Base-by-base conservation (phyloP, 2,888 invertebrate genomes). In the Cheiracanthium punctorium region DNA sequence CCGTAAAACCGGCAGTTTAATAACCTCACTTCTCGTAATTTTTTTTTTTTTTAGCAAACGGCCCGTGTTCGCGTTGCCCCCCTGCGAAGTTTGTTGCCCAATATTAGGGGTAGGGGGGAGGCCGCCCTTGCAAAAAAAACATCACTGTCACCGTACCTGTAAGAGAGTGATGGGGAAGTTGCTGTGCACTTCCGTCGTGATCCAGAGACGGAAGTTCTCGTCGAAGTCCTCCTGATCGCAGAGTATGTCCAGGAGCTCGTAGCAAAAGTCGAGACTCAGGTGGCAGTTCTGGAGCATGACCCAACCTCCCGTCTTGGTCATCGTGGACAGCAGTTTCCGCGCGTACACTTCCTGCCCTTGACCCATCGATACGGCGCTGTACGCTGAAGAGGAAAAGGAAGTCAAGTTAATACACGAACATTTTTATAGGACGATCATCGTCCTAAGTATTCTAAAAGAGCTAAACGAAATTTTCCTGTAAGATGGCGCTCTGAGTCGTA, bases 281-380 rank as follows among this genome's bases (percentile, higher is more conserved):
- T 98, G 98, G 90, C 98, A 97, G 91, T 98, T 98, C 93, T 98
- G 98, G 8, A 98, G 93, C 12, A 98, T 93, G 0, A 98, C 96
- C 98, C 98, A 98, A 17, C 96, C 96, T 0, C 98, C 98, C 88
- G 92, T 91, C 1, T 91, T 89, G 95, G 96, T 96, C 0, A 95
- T 95, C 89, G 96, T 95, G 64, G 94, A 94, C 90, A 97, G 95
- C 93, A 97, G 94, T 90, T 95, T 94, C 32, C 97, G 94, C 0
- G 97, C 97, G 88, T 96, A 96, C 90, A 95, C 92, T 91, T 95
- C 98, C 93, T 98, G 98, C 0, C 98, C 98, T 93, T 98, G 98
- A 1, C 98, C 98, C 98, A 98, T 98, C 7, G 98, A 98, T 5
- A 98, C 97, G 0, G 96, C 95, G 91, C 95, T 95, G 89, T 91